These are phyloP conservation scores for Gonatopus flavifemur DNA, from an alignment of 1,140 invertebrate genomes.

Conservation along the genomic window DNA sequence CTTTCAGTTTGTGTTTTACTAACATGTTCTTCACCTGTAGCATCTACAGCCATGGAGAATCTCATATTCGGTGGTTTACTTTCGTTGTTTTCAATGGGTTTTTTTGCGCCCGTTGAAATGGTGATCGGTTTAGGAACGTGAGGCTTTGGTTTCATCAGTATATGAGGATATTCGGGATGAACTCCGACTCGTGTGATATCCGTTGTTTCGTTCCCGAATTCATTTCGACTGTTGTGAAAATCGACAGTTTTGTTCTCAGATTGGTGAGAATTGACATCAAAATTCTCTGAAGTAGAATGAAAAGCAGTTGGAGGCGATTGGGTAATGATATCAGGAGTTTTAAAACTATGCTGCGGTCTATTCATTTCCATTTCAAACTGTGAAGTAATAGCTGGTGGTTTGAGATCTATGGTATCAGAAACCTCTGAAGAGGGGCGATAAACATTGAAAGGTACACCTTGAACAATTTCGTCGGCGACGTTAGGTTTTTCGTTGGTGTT, in stretches of 20 bases:
- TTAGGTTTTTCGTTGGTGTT: conserved; percentile 18
- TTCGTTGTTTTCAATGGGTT: conserved; percentile 28
- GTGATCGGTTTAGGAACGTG: conserved; percentile 43
- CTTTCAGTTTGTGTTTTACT: conserved; percentile 44
- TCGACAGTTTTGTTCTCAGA: no score
- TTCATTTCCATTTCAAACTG: conserved; percentile 29
- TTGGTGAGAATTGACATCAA: no score
- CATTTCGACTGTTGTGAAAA: no score
- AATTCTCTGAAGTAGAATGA: no score
- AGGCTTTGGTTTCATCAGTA: conserved; percentile 47
- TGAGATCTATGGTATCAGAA: conserved; percentile 40
- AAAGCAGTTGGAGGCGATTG: no score
- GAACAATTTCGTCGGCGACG: conserved; percentile 36
- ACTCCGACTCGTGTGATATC: conserved; percentile 27
- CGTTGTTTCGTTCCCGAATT: no score
- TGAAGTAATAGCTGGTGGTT: conserved; percentile 36
- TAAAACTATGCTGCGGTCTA: no score
- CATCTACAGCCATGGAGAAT: conserved; percentile 46
- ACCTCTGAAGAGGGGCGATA: conserved; percentile 18
- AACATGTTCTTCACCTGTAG: conserved; percentile 37
- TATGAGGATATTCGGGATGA: conserved; percentile 52
- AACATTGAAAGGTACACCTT: conserved; percentile 27
- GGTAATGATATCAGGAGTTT: no score
- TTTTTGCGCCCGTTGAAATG: conserved; percentile 37
- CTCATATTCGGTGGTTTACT: conserved; percentile 32